Conservation (phyloP, 2,888 invertebrate genomes). For the Xestia xanthographa region DNA sequence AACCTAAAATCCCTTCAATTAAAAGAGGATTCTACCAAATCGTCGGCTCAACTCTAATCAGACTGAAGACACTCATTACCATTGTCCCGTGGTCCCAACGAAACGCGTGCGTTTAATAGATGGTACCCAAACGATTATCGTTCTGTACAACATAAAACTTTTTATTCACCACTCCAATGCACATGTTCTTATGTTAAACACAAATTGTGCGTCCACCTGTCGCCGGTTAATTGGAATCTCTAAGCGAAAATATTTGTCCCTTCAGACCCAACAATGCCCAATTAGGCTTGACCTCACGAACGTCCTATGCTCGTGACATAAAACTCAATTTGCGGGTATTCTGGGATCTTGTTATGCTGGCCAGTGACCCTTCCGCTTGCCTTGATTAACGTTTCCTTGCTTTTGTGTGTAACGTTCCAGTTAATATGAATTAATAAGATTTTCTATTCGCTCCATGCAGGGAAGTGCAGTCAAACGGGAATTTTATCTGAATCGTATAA, state of each 20-base stretch:
- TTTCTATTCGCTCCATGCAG: slow-evolving; percentile 60
- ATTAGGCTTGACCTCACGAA: slow-evolving; percentile 68
- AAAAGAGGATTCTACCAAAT: slow-evolving; percentile 26
- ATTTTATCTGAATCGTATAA: slow-evolving; percentile 54
- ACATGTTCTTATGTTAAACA: slow-evolving; percentile 76
- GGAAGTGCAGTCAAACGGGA: slow-evolving; percentile 59
- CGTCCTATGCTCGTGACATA: slow-evolving; percentile 52
- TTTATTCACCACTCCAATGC: slow-evolving; percentile 68
- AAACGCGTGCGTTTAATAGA: slow-evolving; percentile 49
- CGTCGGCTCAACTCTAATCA: slow-evolving; percentile 21
- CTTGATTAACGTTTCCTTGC: slow-evolving; percentile 81
- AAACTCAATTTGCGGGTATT: slow-evolving; percentile 58
- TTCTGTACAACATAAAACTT: slow-evolving; percentile 71
- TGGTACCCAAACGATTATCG: slow-evolving; percentile 65
- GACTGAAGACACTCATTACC: slow-evolving; percentile 30
- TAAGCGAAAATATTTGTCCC: slow-evolving; percentile 82
- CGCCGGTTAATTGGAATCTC: slow-evolving; percentile 86
- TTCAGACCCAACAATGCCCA: slow-evolving; percentile 71
- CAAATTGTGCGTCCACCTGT: slow-evolving; percentile 79
- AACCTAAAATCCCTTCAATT: slow-evolving; percentile 11
- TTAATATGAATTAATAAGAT: slow-evolving; percentile 78
- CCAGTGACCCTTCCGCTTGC: slow-evolving; percentile 80
- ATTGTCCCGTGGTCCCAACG: slow-evolving; percentile 30
- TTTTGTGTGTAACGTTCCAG: slow-evolving; percentile 76
- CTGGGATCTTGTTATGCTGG: slow-evolving; percentile 71